Base-by-base conservation (phyloP, 2,113 vertebrate species). In the Himantopus leucocephalus region DNA sequence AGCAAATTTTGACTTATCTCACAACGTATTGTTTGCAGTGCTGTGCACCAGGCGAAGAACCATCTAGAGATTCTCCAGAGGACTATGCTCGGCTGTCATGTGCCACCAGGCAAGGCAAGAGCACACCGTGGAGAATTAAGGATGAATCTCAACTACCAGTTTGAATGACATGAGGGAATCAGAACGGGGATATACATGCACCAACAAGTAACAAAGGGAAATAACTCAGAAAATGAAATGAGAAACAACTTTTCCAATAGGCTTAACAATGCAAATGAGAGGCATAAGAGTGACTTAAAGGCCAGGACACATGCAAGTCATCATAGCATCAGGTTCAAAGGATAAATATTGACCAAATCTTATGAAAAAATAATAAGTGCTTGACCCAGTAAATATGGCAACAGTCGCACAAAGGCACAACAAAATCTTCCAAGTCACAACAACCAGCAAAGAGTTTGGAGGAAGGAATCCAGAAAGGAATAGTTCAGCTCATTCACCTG, bases 361-460 rank as follows among this genome's bases (percentile, higher is more conserved):
- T 48, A 34, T 20, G 14, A 6, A 63, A 90, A 72, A 85, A 30
- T 9, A 39, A 0, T 10, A 45, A 50, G 3, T 19, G 2, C 1
- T 81, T 58, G 12, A 5, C 9, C 3, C 6, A 30, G 2, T 47
- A 82, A 88, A 59, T 43, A 35, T 34, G 14, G 3, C 9, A 52
- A 29, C 17, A 72, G 10, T 35, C 26, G 66, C 26, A 59, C 3
- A 58, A 86, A 75, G 71, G 0, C 10, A 80, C 12, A 84, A 26
- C 3, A 85, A 73, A 88, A 37, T 84, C 18, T 66, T 68, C 13
- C 8, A 72, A 39, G 12, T 64, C 29, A 9, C 60, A 63, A 32
- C 5, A 70, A n/a, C 6, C 10, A 39, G 7, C 7, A 58, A 34
- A 70, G 4, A 9, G 6, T 16, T 47, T 72, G 10, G 8, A 59